These are phyloP conservation scores for Drosophila emarginata DNA, from an alignment of 2,888 invertebrate genomes.

Conservation along the genomic window DNA sequence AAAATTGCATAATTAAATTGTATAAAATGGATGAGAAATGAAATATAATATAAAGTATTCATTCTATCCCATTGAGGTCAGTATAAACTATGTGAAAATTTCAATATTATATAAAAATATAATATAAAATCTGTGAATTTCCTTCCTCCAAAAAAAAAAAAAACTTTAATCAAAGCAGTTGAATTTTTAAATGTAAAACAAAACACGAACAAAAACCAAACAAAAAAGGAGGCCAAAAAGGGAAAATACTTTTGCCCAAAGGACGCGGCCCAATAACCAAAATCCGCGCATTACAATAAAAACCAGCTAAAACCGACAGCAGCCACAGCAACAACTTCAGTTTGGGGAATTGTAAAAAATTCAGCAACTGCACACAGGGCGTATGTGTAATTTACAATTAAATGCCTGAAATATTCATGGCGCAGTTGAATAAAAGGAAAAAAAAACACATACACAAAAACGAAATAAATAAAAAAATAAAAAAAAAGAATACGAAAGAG, in stretches of 20 bases:
- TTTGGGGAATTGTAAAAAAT: constrained; percentile 60
- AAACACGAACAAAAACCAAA: not conserved
- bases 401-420: constrained; percentile 71
- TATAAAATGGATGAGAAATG: not conserved
- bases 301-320: constrained; percentile 28
- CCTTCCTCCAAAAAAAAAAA: not conserved
- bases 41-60: not conserved
- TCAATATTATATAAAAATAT: too few relatives aligned
- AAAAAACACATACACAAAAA: constrained; percentile 17
- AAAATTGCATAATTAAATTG: constrained; percentile 8
- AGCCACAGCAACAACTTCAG: constrained; percentile 10
- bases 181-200: constrained; percentile 47
- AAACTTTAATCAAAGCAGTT: constrained; percentile 56
- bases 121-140: constrained; percentile 6
- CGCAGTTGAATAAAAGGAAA: constrained; percentile 25
- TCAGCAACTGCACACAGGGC: constrained; percentile 60
- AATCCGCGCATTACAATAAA: constrained; percentile 53
- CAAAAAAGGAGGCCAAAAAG: not conserved
- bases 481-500: constrained; percentile 27
- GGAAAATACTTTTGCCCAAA: constrained; percentile 35
- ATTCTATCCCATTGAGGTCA: constrained; percentile 19
- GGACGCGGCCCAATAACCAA: constrained; percentile 55
- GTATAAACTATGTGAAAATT: too few relatives aligned
- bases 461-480: not conserved
- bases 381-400: constrained; percentile 78